Conservation (phyloP, 1,140 invertebrate species). For the Heliconius melpomene region DNA sequence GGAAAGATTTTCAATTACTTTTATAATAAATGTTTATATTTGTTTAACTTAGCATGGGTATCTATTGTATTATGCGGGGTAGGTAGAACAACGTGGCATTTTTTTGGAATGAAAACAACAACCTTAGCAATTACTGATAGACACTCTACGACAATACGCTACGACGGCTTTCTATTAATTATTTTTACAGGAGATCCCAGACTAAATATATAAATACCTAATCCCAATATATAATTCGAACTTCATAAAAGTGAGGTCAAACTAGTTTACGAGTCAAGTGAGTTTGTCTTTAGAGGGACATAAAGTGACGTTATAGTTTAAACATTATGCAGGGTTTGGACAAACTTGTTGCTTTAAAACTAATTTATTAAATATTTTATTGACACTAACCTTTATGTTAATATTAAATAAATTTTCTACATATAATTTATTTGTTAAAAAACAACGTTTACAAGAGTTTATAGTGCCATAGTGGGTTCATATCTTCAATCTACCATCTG, state of each 20-base stretch:
- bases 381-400: neutral
- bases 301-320: constrained; percentile 2
- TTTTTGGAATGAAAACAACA: no score
- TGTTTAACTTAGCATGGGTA: no score
- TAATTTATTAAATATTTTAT: neutral
- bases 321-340: neutral
- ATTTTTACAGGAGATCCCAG: no score
- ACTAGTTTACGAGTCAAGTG: neutral
- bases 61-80: no score
- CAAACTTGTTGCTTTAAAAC: neutral
- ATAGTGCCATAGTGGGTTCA: no score
- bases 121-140: no score
- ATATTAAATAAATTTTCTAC: neutral
- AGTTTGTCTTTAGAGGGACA: neutral
- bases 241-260: neutral
- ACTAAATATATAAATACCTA: no score
- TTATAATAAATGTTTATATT: neutral
- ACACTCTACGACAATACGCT: neutral
- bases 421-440: no score
- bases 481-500: no score
- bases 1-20: neutral
- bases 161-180: neutral
- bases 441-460: no score
- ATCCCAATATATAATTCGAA: neutral
- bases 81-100: no score